phyloP scores from a whole-genome alignment of 2,888 invertebrate genomes.

The Pseudeuparius sepicola region DNA sequence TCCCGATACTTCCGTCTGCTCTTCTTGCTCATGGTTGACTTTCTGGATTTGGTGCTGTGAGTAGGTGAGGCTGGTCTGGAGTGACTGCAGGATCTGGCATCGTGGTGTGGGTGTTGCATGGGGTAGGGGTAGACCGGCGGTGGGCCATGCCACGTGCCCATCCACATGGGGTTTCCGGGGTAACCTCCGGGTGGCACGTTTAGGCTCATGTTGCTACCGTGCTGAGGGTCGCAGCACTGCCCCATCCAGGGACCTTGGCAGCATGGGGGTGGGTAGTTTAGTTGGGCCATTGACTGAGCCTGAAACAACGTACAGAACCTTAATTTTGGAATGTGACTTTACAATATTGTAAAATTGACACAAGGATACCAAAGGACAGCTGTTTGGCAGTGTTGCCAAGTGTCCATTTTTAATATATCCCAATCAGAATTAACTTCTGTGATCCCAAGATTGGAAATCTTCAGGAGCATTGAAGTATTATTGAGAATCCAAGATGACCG shows the following conservation, averaged over 20 bases:
- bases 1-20: slow-evolving; percentile 41
- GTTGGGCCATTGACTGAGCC: slow-evolving; percentile 63
- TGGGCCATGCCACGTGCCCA: slow-evolving; percentile 40
- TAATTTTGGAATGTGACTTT: too few species aligned
- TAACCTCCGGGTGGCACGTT: slow-evolving; percentile 38
- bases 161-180: slow-evolving; percentile 38
- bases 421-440: too few species aligned
- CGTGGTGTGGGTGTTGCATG: slow-evolving; percentile 43
- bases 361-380: too few species aligned
- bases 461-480: too few species aligned
- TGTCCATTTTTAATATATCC: too few species aligned
- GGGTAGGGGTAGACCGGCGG: slow-evolving; percentile 36
- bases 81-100: slow-evolving; percentile 46
- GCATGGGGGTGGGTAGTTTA: slow-evolving; percentile 51
- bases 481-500: too few species aligned
- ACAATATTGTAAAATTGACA: too few species aligned
- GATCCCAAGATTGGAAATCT: too few species aligned
- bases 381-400: too few species aligned
- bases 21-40: slow-evolving; percentile 52
- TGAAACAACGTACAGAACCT: slow-evolving; percentile 35
- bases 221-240: slow-evolving; percentile 31
- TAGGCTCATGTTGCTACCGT: slow-evolving; percentile 47
- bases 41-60: slow-evolving; percentile 57
- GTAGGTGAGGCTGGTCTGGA: slow-evolving; percentile 61
- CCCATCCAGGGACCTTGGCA: slow-evolving; percentile 37